These are phyloP conservation scores for Digitonthophagus gazella DNA, from an alignment of 2,888 invertebrate species.

Conservation along the genomic window DNA sequence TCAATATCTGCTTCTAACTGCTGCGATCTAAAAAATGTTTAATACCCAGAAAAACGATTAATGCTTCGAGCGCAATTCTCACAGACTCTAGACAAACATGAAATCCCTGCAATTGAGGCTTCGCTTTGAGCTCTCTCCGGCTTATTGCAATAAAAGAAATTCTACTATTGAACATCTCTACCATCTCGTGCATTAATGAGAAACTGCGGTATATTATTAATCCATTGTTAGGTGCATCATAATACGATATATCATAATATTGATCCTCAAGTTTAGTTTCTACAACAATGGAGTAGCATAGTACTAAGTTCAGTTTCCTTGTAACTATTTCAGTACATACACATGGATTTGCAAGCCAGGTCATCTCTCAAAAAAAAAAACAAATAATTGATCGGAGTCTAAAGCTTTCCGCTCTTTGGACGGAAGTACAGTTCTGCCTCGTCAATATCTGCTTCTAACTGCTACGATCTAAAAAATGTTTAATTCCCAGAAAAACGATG, in stretches of 20 bases:
- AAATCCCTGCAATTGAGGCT: no score
- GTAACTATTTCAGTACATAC: neutral
- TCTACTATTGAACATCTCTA: no score
- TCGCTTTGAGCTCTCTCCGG: no score
- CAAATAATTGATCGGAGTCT: neutral
- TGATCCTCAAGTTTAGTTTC: neutral
- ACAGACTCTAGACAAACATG: no score
- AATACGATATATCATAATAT: no score
- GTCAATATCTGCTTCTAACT: neutral
- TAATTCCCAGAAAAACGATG: neutral
- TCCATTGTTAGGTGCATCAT: no score
- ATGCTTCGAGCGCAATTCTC: no score
- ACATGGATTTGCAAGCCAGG: neutral
- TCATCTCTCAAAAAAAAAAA: neutral
- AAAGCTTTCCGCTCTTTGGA: neutral
- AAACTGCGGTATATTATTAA: no score
- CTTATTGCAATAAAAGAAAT: no score
- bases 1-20: neutral
- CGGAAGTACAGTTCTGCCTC: neutral
- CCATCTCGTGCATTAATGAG: no score
- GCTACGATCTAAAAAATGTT: neutral
- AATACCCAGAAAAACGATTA: neutral
- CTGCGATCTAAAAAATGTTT: neutral
- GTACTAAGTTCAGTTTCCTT: neutral
- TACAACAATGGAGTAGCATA: neutral